phyloP scores from a whole-genome alignment of 1,140 invertebrate genomes.

The Formica selysi region DNA sequence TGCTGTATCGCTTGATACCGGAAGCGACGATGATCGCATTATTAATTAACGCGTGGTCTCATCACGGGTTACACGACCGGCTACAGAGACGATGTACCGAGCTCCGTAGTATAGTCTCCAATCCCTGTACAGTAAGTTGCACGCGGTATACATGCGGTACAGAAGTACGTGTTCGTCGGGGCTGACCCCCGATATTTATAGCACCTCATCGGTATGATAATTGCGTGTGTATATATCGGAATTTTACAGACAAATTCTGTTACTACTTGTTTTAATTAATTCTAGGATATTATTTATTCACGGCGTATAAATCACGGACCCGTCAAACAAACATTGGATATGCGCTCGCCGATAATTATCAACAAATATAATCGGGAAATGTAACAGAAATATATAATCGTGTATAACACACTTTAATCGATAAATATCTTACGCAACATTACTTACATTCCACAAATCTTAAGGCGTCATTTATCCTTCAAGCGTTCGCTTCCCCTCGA shows the following conservation, averaged over 20 bases:
- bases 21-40: slow-evolving; percentile 78
- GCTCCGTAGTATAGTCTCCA: slow-evolving; percentile 5
- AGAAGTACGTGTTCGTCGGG: slow-evolving; percentile 9
- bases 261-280: slow-evolving; percentile 38
- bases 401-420: background rate
- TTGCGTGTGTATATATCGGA: slow-evolving; percentile 41
- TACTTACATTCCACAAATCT: background rate
- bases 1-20: slow-evolving; percentile 62
- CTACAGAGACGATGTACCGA: slow-evolving; percentile 42
- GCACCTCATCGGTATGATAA: slow-evolving; percentile 47
- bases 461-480: background rate
- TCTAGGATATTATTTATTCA: background rate
- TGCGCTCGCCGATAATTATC: background rate
- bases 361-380: background rate
- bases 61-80: slow-evolving; percentile 51
- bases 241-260: slow-evolving; percentile 25
- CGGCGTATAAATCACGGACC: background rate
- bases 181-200: slow-evolving; percentile 43
- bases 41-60: slow-evolving; percentile 75
- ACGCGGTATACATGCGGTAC: slow-evolving; percentile 12
- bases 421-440: background rate
- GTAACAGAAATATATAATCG: background rate
- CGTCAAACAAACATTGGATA: background rate
- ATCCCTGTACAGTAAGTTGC: slow-evolving; percentile 41
- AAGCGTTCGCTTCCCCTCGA: background rate